Evolutionary conservation across 30 jellyfish, hydroid and myxozoan species (phyloP), one percentile per base, ranked within the genome.

Genomic region (Aurelia sp.): DNA sequence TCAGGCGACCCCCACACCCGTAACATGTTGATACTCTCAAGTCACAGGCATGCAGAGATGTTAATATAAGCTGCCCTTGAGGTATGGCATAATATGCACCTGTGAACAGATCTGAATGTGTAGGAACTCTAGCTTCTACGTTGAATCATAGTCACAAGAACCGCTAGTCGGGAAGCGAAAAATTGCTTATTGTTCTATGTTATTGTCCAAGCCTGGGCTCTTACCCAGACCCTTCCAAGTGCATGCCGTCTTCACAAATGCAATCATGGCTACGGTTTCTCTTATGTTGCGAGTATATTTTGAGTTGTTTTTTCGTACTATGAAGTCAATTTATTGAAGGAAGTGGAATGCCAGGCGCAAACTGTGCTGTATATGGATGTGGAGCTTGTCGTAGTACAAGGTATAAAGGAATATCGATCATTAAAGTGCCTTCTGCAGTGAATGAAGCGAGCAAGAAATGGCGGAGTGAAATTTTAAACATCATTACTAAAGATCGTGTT

Each of bases 361-460:
- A 69, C 30, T 69, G 81, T 69, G 62, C 30, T 10, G 30, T 69
- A 6, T 69, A 4, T 69, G 81, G 81, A 6, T 69, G 81, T 27
- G 81, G 81, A 24, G 81, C 81, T 16, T 38, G 81, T 21, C n/a
- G 59, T 6, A 8, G 31, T 4, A 69, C 31, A 11, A 69, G 31
- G 31, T 69, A 69, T 69, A 69, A 69, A 69, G 81, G 81, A 10
- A 10, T 69, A 2, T 69, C 59, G 20, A 69, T 69, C 2, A 69
- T 69, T 21, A 69, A 69, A 69, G 81, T 69, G n/a, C 81, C 59
- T 6, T 69, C 81, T 69, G 81, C 81, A 24, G 81, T 69, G n/a
- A 64, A 69, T 30, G 81, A 69, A 30, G n/a, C 62, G 20, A 69
- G 31, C 59, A 69, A 69, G 63, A 69, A 69, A 64, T 69, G 81